A percentile compares a stretch with the other conserved stretches of the same genome.
Conservation (phyloP, 2,797 vertebrate species). For the Prunella strophiata region DNA sequence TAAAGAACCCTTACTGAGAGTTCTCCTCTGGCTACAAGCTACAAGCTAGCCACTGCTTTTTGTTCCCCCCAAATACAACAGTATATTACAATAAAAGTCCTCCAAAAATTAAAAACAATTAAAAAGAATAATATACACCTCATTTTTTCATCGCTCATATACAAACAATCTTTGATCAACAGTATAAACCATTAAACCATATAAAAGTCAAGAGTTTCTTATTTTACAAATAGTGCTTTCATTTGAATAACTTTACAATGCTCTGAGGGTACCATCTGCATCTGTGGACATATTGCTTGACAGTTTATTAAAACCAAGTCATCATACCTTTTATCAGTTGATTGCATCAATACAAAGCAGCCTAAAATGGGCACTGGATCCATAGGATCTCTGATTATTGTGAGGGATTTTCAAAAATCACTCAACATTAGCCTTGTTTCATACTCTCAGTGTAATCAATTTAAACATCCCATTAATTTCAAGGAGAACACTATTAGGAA, state of each 20-base stretch:
- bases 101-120: constrained; percentile 58
- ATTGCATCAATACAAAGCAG: constrained; percentile 1
- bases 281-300: constrained; percentile 29
- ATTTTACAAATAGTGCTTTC: constrained; percentile 74
- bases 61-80: constrained; percentile 21
- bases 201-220: constrained; percentile 70
- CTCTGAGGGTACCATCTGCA: constrained; percentile 4
- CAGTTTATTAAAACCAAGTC: constrained; percentile 34
- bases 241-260: constrained; percentile 56
- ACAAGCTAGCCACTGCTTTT: constrained; percentile 22
- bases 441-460: constrained; percentile 21
- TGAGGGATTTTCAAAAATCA: constrained; percentile 22
- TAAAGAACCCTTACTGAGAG: background rate
- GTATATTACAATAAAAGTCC: constrained; percentile 56
- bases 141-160: constrained; percentile 66
- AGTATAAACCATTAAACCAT: constrained; percentile 71
- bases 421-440: constrained; percentile 27
- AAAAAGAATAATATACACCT: constrained; percentile 68
- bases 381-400: constrained; percentile 42
- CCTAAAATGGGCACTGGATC: constrained; percentile 23
- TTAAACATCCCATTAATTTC: background rate
- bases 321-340: background rate
- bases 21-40: constrained; percentile 23
- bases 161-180: constrained; percentile 72
- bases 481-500: background rate